These are phyloP conservation scores for Zaprionus vittiger DNA, from an alignment of 1,140 invertebrate genomes.

Conservation along the genomic window DNA sequence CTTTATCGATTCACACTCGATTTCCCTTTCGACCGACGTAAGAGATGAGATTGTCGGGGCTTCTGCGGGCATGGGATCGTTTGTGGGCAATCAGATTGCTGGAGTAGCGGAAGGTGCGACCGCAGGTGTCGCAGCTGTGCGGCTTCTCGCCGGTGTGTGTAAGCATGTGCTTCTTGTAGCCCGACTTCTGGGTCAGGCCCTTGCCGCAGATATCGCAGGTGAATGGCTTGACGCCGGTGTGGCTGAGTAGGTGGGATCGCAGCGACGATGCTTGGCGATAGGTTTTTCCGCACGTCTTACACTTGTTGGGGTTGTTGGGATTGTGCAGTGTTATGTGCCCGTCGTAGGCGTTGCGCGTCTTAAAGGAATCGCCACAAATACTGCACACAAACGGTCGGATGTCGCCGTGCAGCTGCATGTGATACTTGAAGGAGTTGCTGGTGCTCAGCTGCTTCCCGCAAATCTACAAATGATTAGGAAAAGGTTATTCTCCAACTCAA, in stretches of 20 bases:
- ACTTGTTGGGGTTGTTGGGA: slow-evolving; percentile 64
- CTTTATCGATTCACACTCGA: slow-evolving; percentile 9
- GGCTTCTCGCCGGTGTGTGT: slow-evolving; percentile 72
- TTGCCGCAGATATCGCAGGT: slow-evolving; percentile 67
- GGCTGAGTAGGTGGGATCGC: slow-evolving; percentile 57
- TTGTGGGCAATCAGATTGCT: slow-evolving; percentile 84
- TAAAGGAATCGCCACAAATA: slow-evolving; percentile 65
- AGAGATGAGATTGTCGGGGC: slow-evolving; percentile 21
- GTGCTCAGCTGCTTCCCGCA: slow-evolving; percentile 71
- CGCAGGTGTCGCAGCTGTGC: slow-evolving; percentile 60
- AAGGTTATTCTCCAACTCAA: not conserved
- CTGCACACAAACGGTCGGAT: slow-evolving; percentile 58
- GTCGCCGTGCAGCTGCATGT: slow-evolving; percentile 81
- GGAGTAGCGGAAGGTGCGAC: slow-evolving; percentile 61
- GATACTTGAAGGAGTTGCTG: slow-evolving; percentile 72
- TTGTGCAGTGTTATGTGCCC: slow-evolving; percentile 67
- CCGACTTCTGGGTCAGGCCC: slow-evolving; percentile 71
- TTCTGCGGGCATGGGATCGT: slow-evolving; percentile 88
- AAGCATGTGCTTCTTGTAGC: slow-evolving; percentile 76
- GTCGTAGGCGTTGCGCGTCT: slow-evolving; percentile 70
- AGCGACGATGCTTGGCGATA: slow-evolving; percentile 68
- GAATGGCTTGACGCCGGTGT: slow-evolving; percentile 69
- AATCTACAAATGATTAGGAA: slow-evolving; percentile 35
- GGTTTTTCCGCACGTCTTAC: slow-evolving; percentile 54
- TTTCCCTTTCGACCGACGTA: slow-evolving; percentile 17